Evolutionary conservation across 1,140 invertebrate genomes (phyloP), one percentile per base, ranked within the genome.

Genomic region (Heliconius hewitsoni): DNA sequence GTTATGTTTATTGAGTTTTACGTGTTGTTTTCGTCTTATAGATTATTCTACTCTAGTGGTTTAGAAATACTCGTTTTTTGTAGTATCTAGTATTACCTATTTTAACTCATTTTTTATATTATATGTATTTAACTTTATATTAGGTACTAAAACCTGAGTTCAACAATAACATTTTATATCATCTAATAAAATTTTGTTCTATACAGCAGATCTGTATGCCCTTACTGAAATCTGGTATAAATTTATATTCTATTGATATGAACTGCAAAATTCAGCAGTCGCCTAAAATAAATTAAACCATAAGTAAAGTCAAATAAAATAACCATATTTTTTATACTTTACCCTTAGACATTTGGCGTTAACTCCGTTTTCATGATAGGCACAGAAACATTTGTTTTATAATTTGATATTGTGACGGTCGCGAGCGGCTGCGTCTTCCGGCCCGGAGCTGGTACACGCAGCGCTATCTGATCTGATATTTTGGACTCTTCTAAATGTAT

Each of bases 401-500:
- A 66, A 11, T 27, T 66, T 3, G 60, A 11, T 60, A 4, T 13
- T 60, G 60, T 57, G n/a, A n/a, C 5, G 57, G 42, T 13, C 42
- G 42, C 13, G 42, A 13, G 42, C 13, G 13, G 42, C 42, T 46
- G 13, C 34, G 34, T 8, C 34, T 6, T 37, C 34, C 34, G 6
- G 34, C 34, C 34, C 34, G 34, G 8, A 6, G 34, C 34, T 4
- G 34, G 34, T 37, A 37, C 16, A 13, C 42, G 55, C 42, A 46
- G 39, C 11, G 37, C 46, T 46, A 46, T 27, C 23, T 11, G 57
- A 74, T 74, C 27, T 52, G 42, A 66, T 76, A 19, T 76, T 71
- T 70, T 71, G 5, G 66, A 76, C 74, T 50, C 74, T 76, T 70
- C 71, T 76, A 76, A 76, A 76, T 76, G 74, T 76, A 76, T 76